These are phyloP conservation scores for Falco concolor DNA, from an alignment of 2,797 vertebrate species.

Conservation along the genomic window DNA sequence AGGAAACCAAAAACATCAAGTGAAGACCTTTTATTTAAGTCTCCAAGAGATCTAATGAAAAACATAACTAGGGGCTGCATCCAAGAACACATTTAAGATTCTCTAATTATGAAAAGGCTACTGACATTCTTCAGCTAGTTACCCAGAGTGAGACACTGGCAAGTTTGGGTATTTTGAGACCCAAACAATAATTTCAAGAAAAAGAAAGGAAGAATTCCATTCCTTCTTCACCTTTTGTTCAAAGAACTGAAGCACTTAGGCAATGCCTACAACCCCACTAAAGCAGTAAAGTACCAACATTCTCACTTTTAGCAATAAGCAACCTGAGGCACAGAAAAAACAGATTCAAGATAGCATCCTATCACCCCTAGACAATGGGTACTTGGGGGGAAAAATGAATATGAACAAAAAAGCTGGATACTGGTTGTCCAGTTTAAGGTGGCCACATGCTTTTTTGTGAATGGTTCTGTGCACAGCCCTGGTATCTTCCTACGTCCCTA, in stretches of 20 bases:
- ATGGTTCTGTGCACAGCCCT: background rate
- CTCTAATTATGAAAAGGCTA: background rate
- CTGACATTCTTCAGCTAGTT: background rate
- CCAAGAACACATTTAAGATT: background rate
- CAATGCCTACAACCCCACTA: background rate
- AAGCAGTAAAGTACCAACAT: background rate
- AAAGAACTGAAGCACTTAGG: background rate
- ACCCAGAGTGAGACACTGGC: background rate
- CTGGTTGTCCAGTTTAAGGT: background rate
- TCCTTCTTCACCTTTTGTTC: background rate
- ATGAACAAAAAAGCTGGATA: background rate
- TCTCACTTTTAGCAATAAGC: background rate
- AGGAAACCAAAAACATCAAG: conserved; percentile 42
- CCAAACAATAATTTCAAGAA: background rate
- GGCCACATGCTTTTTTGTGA: background rate
- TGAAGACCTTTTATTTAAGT: background rate
- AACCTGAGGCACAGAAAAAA: background rate
- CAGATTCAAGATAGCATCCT: background rate
- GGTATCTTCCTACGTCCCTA: background rate
- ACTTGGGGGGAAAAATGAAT: background rate
- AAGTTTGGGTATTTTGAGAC: background rate
- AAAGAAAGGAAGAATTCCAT: background rate
- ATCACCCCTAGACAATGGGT: background rate
- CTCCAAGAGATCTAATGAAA: conserved; percentile 29
- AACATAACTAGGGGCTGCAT: background rate